Evolutionary conservation across 2,888 invertebrate genomes (phyloP).

Genomic region (Polia nebulosa): DNA sequence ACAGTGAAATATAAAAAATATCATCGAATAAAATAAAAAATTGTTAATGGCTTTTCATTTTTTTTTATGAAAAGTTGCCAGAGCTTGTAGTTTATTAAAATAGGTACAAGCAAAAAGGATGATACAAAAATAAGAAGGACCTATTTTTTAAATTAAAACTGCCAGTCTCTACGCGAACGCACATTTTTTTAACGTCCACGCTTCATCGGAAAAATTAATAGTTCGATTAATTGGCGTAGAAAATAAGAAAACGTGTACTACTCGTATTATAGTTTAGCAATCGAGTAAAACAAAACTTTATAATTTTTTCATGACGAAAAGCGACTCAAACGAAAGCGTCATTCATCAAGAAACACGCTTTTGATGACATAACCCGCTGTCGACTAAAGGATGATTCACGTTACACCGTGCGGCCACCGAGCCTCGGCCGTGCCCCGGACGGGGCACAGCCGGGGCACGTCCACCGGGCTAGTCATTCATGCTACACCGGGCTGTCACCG

Average conservation of each 20-base stretch:
- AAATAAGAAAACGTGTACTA: slow-evolving; percentile 26
- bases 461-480: too few species aligned
- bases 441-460: too few species aligned
- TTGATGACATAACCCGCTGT: slow-evolving; percentile 9
- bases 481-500: too few species aligned
- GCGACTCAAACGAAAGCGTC: neutral
- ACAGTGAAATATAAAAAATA: neutral
- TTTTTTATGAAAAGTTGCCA: slow-evolving; percentile 16
- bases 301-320: slow-evolving; percentile 12
- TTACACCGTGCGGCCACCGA: too few species aligned
- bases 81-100: neutral
- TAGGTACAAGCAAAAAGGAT: slow-evolving; percentile 3
- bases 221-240: slow-evolving; percentile 5
- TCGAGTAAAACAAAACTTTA: neutral
- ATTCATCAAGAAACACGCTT: neutral
- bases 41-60: neutral
- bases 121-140: neutral
- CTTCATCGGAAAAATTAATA: slow-evolving; percentile 27
- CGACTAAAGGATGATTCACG: too few species aligned
- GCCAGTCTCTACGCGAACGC: neutral
- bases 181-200: slow-evolving; percentile 28
- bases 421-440: too few species aligned
- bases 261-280: neutral
- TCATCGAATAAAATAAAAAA: neutral
- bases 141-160: neutral